Conservation (phyloP, 2,888 invertebrate genomes). For the Scaeva pyrastri region DNA sequence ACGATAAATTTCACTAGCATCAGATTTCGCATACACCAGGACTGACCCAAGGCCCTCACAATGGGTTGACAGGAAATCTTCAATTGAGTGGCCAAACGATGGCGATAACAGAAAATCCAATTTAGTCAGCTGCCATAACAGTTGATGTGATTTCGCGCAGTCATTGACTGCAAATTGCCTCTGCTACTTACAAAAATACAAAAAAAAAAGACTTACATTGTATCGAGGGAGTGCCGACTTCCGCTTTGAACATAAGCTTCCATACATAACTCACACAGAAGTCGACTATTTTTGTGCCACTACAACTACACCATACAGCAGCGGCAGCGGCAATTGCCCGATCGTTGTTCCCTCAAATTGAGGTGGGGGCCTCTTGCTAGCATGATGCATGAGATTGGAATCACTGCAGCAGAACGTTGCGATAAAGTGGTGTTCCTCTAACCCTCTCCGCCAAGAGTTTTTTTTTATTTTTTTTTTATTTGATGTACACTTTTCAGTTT, state of each 20-base stretch:
- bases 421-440: slow-evolving; percentile 71
- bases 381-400: slow-evolving; percentile 76
- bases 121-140: slow-evolving; percentile 72
- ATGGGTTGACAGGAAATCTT: slow-evolving; percentile 73
- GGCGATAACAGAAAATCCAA: slow-evolving; percentile 54
- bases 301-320: slow-evolving; percentile 1
- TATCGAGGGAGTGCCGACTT: slow-evolving; percentile 74
- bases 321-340: slow-evolving; percentile 37
- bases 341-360: slow-evolving; percentile 73
- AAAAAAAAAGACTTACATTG: slow-evolving; percentile 48
- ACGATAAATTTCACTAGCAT: slow-evolving; percentile 63
- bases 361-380: slow-evolving; percentile 72
- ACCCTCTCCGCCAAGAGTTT: slow-evolving; percentile 15
- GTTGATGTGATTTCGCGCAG: slow-evolving; percentile 71
- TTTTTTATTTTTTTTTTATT: slow-evolving; percentile 6
- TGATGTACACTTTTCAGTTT: slow-evolving; percentile 11
- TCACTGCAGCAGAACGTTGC: slow-evolving; percentile 76
- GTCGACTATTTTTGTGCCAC: slow-evolving; percentile 67
- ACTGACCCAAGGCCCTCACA: slow-evolving; percentile 50
- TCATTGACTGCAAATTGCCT: slow-evolving; percentile 70
- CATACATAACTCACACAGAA: slow-evolving; percentile 70
- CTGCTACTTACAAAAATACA: slow-evolving; percentile 42
- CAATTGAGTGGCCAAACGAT: slow-evolving; percentile 60
- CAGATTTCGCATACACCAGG: slow-evolving; percentile 52
- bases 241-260: slow-evolving; percentile 72